phyloP scores from a whole-genome alignment of 37 sponge, comb jelly and placozoan genomes.

The Cladorhizidae sp. region DNA sequence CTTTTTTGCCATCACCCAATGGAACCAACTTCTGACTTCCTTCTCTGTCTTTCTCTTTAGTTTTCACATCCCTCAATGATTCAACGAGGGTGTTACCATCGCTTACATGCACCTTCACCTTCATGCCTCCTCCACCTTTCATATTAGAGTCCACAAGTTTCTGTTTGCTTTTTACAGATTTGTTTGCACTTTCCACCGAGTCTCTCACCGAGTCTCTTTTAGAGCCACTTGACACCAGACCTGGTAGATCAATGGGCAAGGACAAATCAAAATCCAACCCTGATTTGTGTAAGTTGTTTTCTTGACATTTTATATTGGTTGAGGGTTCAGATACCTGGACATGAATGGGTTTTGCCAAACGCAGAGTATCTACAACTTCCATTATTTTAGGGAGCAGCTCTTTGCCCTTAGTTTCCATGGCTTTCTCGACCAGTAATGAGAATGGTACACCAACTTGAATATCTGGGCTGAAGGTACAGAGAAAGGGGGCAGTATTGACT shows the following conservation, averaged over 20 bases:
- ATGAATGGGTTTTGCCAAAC: background rate
- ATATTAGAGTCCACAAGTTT: background rate
- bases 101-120: too few relatives aligned
- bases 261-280: conserved; percentile 9
- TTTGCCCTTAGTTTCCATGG: conserved; percentile 41
- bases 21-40: background rate
- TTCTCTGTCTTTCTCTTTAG: conserved; percentile 4
- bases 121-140: background rate
- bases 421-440: conserved; percentile 32
- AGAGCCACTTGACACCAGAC: background rate
- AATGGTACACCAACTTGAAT: conserved; percentile 41
- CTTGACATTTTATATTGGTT: background rate
- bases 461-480: conserved; percentile 23
- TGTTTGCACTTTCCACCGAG: background rate
- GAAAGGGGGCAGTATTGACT: too few relatives aligned
- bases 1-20: background rate
- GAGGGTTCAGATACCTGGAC: background rate
- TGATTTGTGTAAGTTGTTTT: background rate
- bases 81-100: background rate
- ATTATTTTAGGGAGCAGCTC: conserved; percentile 51
- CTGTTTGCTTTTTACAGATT: background rate
- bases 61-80: background rate
- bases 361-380: conserved; percentile 27
- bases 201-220: conserved; percentile 9
- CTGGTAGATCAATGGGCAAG: conserved; percentile 50